phyloP scores from a whole-genome alignment of 1,140 invertebrate species.

The Elymnias hypermnestra region DNA sequence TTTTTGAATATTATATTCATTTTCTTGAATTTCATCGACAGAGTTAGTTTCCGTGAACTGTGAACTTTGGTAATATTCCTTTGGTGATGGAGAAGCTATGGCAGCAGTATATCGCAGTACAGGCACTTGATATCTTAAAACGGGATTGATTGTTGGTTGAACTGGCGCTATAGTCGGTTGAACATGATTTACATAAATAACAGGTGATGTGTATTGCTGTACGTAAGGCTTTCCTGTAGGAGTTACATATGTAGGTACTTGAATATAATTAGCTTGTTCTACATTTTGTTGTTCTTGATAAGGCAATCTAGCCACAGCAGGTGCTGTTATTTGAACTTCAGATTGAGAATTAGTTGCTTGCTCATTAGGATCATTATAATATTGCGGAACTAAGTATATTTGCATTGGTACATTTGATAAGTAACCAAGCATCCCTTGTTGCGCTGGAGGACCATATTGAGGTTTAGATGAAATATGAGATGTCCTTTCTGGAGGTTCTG shows the following conservation, averaged over 20 bases:
- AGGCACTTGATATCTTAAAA: constrained; percentile 48
- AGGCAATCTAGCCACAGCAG: constrained; percentile 21
- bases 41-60: constrained; percentile 42
- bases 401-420: constrained; percentile 65
- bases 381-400: constrained; percentile 62
- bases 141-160: constrained; percentile 38
- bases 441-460: constrained; percentile 33
- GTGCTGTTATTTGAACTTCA: constrained; percentile 32
- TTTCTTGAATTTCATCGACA: constrained; percentile 41
- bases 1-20: constrained; percentile 36
- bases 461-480: constrained; percentile 26
- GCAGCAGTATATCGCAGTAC: constrained; percentile 45
- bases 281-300: constrained; percentile 34
- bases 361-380: constrained; percentile 43
- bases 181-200: constrained; percentile 43
- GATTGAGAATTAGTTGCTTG: constrained; percentile 27
- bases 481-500: constrained; percentile 46
- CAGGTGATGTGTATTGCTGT: constrained; percentile 36
- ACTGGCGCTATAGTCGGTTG: constrained; percentile 42
- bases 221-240: constrained; percentile 45
- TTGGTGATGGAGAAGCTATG: constrained; percentile 32
- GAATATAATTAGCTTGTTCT: constrained; percentile 45
- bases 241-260: constrained; percentile 43
- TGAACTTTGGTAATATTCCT: constrained; percentile 40
- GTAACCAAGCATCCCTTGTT: constrained; percentile 53